Evolutionary conservation across 1,140 invertebrate species (phyloP), one percentile per base, ranked within the genome.

Genomic region (Penaeus indicus): DNA sequence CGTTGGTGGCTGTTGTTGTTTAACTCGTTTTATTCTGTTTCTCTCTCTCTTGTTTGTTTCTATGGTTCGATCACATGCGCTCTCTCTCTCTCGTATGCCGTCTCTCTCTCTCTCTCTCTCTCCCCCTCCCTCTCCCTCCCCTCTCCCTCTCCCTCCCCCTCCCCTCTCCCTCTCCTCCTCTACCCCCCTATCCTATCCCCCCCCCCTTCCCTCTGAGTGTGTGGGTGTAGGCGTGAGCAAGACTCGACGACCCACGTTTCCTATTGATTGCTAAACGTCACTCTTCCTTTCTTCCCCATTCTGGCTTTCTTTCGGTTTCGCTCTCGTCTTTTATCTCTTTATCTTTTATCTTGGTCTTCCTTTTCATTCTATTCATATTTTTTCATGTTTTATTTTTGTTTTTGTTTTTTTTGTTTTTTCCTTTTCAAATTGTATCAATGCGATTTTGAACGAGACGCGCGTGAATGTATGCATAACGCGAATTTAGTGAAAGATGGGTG

Each of bases 231-330:
- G 47, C 47, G 47, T 47, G 47, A 47, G 47, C 47, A 47, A 47
- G 47, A 47, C 47, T 10, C 47, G 47, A 13, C 47, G 47, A 47
- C 7, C 7, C 7, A 47, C 47, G 47, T 47, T 47, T 47, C 47
- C 47, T 47, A 47, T 47, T 13, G 47, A 47, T 47, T 47, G 47
- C 11, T 47, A 47, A 54, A 54, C 54, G 54, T 54, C 54, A 54
- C 54, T 80, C 78, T 80, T 47, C 47, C 78, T 61, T 47, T 25
- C 78, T 54, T 47, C 54, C n/a, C n/a, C 78, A 42, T 25, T 75
- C 72, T 75, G 5, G 18, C 27, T 75, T 38, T 75, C 69, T 75
- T 25, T 75, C 69, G 38, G 69, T 32, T 32, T 72, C n/a, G 19
- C 18, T 22, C n/a, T 72, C 67, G 4, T 8, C 67, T 25, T 72